A percentile compares a stretch with the other conserved stretches of the same genome.
Conservation (phyloP, 1,140 invertebrate genomes). For the Conus betulinus region DNA sequence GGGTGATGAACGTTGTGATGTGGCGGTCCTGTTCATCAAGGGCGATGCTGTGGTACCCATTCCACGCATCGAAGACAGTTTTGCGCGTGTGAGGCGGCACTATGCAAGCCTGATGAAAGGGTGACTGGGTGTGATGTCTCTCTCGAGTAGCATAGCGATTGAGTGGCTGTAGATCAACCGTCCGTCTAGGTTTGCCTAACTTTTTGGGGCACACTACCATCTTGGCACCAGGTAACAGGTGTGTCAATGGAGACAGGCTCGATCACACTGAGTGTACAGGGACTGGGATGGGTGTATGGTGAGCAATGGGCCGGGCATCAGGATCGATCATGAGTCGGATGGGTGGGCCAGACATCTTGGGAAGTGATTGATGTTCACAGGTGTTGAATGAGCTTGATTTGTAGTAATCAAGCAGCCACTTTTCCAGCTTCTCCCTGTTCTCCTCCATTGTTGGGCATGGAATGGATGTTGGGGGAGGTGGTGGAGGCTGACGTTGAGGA, state of each 20-base stretch:
- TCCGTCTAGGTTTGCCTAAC: constrained; percentile 45
- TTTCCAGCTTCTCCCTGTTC: neutral
- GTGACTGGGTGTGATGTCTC: neutral
- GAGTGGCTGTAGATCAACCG: constrained; percentile 48
- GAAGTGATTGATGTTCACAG: constrained; percentile 55
- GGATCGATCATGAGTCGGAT: constrained; percentile 45
- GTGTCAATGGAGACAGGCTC: constrained; percentile 50
- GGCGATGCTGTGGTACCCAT: constrained; percentile 47
- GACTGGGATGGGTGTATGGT: constrained; percentile 41
- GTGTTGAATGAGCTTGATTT: constrained; percentile 53
- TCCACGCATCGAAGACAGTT: constrained; percentile 24
- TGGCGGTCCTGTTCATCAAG: constrained; percentile 40
- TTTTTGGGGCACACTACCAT: constrained; percentile 53
- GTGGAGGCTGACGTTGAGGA: constrained; percentile 36
- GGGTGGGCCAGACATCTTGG: constrained; percentile 43
- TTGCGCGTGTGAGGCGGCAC: constrained; percentile 44
- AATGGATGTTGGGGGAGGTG: constrained; percentile 37
- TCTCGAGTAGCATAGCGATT: neutral
- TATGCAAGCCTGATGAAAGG: constrained; percentile 40
- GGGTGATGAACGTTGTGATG: too few relatives aligned
- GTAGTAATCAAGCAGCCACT: constrained; percentile 31
- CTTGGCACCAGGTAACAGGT: constrained; percentile 50
- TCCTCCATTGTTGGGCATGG: constrained; percentile 40
- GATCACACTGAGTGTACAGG: constrained; percentile 47
- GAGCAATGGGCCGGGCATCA: constrained; percentile 35